Conservation (phyloP, 2,888 invertebrate genomes). For the Lycophotia porphyrea region DNA sequence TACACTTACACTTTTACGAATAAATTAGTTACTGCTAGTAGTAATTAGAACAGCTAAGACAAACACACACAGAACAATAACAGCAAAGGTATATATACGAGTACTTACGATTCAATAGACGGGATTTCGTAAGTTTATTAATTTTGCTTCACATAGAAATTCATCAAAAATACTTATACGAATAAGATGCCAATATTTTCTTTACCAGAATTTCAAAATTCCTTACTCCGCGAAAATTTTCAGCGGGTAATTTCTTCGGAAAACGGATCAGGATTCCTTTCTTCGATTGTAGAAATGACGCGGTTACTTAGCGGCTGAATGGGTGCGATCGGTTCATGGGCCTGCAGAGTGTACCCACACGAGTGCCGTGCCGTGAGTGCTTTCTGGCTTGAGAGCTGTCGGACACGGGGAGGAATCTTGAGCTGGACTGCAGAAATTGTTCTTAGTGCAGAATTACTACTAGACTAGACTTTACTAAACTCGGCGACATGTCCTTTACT, state of each 20-base stretch:
- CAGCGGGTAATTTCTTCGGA: constrained; percentile 62
- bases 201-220: background rate
- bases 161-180: background rate
- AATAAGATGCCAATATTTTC: background rate
- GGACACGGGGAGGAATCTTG: constrained; percentile 39
- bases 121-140: background rate
- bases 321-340: constrained; percentile 62
- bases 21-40: background rate
- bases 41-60: background rate
- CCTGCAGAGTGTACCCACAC: constrained; percentile 67
- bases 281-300: constrained; percentile 70
- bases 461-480: background rate
- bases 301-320: constrained; percentile 77
- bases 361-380: constrained; percentile 76
- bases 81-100: no score
- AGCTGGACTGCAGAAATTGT: background rate
- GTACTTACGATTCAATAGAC: background rate
- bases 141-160: background rate
- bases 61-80: no score
- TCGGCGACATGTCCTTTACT: background rate
- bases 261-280: constrained; percentile 57
- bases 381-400: constrained; percentile 69
- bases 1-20: background rate
- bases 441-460: background rate
- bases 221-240: constrained; percentile 1